phyloP scores from a whole-genome alignment of 2,113 vertebrate genomes.

The Oxyruncus cristatus region DNA sequence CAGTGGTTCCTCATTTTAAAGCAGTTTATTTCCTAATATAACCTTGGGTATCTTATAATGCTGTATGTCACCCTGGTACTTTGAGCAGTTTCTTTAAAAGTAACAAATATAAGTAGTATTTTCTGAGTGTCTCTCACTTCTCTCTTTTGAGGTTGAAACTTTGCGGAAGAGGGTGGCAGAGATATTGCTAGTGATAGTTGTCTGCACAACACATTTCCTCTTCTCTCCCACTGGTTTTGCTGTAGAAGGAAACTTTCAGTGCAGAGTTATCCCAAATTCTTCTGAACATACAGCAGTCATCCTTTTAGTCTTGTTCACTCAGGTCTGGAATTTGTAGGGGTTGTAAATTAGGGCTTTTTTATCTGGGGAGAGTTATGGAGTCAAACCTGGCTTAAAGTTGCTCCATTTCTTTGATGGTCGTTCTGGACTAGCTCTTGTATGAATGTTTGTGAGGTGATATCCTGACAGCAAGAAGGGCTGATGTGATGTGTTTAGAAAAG shows the following conservation, averaged over 20 bases:
- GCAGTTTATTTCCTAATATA: background rate
- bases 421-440: background rate
- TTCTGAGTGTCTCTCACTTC: background rate
- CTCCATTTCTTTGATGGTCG: background rate
- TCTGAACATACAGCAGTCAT: background rate
- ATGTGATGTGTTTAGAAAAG: background rate
- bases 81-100: background rate
- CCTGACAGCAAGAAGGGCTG: background rate
- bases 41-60: background rate
- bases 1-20: background rate
- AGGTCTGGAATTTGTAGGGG: background rate
- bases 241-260: background rate
- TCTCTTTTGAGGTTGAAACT: background rate
- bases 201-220: background rate
- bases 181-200: background rate
- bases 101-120: background rate
- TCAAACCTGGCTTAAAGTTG: background rate
- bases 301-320: background rate
- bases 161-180: background rate
- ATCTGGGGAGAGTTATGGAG: background rate
- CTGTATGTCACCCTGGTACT: background rate
- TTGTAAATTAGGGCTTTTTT: background rate
- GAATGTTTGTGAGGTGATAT: background rate
- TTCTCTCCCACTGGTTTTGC: background rate
- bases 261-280: background rate